Base-by-base conservation (phyloP, 2,888 invertebrate genomes). In the Teleiodes luculella region DNA sequence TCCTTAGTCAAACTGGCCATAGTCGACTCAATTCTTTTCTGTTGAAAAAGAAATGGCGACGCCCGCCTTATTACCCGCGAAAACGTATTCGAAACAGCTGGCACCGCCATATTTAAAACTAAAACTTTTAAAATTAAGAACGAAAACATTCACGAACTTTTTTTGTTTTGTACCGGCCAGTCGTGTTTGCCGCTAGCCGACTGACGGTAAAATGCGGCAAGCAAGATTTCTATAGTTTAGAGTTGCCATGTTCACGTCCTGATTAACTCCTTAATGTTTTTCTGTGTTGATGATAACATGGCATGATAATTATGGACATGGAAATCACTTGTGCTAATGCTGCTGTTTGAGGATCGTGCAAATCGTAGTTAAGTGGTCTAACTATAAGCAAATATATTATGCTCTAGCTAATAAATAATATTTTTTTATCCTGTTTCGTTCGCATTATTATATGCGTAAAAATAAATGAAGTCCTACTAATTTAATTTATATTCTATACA, bases 1-100 rank as follows among this genome's bases (percentile, higher is more conserved):
- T 89, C 89, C 67, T 89, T 87, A 0, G 86, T 88, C 43, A 89
- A 74, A 76, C 80, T 86, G 36, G 88, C 84, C 61, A 88, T 77
- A 0, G 89, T 89, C 58, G 89, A 83, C 63, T 89, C 89, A 57
- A 68, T 65, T 60, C 89, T 80, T 77, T 78, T 86, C 77, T 85
- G 88, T 77, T 85, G 88, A 59, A 68, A 78, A 79, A 83, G 74
- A 68, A 80, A 76, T 61, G 80, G 78, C 35, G 84, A 79, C 62
- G 79, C 70, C 58, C 83, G 80, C 53, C 74, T 70, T 1, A 87
- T 57, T 57, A 78, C 80, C 77, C 88, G 86, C 71, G 85, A 82
- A 71, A 82, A 70, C 52, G 76, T 68, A 64, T 76, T 78, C 2
- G 76, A 74, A 35, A 48, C 48, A 48, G 48, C 48, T 48, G 48